Evolutionary conservation across 2,888 invertebrate genomes (phyloP).

Genomic region (Caenorhabditis sulstoni): DNA sequence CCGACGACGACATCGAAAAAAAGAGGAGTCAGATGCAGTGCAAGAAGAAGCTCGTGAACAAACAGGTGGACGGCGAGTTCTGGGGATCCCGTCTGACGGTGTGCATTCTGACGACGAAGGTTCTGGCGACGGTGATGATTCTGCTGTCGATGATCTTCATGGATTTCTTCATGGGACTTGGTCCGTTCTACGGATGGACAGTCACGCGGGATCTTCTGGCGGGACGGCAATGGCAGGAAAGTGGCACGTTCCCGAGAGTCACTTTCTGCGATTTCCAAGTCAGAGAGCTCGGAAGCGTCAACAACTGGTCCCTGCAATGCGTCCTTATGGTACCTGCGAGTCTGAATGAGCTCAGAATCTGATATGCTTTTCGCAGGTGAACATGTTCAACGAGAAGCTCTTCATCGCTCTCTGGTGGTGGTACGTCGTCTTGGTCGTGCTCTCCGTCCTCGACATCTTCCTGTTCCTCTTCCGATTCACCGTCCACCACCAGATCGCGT

Average conservation of each 20-base stretch:
- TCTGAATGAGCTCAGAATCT: not conserved
- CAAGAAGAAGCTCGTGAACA: constrained; percentile 16
- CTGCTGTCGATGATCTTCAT: constrained; percentile 51
- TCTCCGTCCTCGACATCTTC: constrained; percentile 48
- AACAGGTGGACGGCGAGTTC: constrained; percentile 28
- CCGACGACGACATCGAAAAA: constrained; percentile 34
- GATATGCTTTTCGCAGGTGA: constrained; percentile 57
- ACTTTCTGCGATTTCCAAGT: constrained; percentile 77
- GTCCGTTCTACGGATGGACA: constrained; percentile 48
- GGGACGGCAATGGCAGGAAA: constrained; percentile 79
- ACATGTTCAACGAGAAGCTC: constrained; percentile 80
- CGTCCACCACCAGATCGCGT: constrained; percentile 37
- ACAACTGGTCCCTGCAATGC: constrained; percentile 76
- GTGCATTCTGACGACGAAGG: constrained; percentile 57
- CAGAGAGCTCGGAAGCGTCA: constrained; percentile 71
- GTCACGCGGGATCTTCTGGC: constrained; percentile 73
- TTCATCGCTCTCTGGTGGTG: constrained; percentile 79
- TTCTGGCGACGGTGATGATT: constrained; percentile 48
- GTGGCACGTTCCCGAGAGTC: constrained; percentile 80
- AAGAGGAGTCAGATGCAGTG: constrained; percentile 19
- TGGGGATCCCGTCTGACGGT: constrained; percentile 51
- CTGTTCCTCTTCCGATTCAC: constrained; percentile 50
- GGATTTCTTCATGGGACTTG: constrained; percentile 58
- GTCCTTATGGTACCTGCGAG: constrained; percentile 78
- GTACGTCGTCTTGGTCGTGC: constrained; percentile 43